Evolutionary conservation across 2,888 invertebrate species (phyloP).

Genomic region (Caenorhabditis drosophilae): DNA sequence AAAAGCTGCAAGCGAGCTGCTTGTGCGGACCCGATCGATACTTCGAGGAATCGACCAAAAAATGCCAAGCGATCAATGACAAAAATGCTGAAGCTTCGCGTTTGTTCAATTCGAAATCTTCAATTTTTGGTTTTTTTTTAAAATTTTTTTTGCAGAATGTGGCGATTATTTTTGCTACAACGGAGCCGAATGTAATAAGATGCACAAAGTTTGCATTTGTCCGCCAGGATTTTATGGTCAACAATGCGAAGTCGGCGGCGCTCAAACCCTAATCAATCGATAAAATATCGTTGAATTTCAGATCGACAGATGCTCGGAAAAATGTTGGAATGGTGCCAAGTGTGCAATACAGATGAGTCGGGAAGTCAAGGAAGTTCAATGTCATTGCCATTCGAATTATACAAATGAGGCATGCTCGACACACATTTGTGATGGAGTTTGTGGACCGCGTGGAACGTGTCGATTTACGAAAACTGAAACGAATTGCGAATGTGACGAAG

Average conservation of each 20-base stretch:
- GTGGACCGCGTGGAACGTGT: slow-evolving; percentile 29
- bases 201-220: slow-evolving; percentile 13
- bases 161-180: slow-evolving; percentile 36
- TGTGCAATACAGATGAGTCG: slow-evolving; percentile 13
- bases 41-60: slow-evolving; percentile 23
- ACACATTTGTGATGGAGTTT: slow-evolving; percentile 25
- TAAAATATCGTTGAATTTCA: slow-evolving; percentile 4
- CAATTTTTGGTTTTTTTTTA: not conserved
- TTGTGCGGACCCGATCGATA: slow-evolving; percentile 17
- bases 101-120: slow-evolving; percentile 4
- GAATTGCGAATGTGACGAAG: slow-evolving; percentile 25
- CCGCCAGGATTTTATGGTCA: slow-evolving; percentile 24
- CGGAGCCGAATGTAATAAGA: slow-evolving; percentile 10
- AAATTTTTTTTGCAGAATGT: slow-evolving; percentile 16
- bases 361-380: slow-evolving; percentile 5
- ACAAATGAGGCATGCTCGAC: slow-evolving; percentile 19
- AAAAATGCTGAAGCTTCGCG: slow-evolving; percentile 20
- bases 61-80: slow-evolving; percentile 9
- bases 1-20: slow-evolving; percentile 9
- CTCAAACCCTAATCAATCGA: not conserved
- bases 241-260: slow-evolving; percentile 20
- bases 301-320: slow-evolving; percentile 21
- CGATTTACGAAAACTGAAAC: slow-evolving; percentile 11
- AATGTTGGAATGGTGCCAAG: slow-evolving; percentile 28
- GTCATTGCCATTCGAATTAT: slow-evolving; percentile 18